A percentile compares a stretch with the other conserved stretches of the same genome.
phyloP scores from a whole-genome alignment of 2,113 vertebrate genomes.

The Microtus montanus region DNA sequence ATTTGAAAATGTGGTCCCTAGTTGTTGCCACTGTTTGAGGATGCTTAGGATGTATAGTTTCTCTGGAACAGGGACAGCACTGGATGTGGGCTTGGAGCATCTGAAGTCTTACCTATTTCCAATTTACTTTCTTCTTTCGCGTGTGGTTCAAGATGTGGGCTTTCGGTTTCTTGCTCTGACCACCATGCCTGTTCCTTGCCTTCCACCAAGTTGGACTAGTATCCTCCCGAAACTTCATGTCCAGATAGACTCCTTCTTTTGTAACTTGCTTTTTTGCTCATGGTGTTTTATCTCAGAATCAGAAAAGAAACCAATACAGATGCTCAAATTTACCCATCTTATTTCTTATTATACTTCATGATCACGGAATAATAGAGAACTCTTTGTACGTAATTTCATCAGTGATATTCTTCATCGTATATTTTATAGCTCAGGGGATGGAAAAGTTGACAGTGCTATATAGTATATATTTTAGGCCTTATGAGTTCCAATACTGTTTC shows the following conservation, averaged over 20 bases:
- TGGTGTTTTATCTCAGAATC: neutral
- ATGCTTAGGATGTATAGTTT: neutral
- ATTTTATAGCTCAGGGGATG: neutral
- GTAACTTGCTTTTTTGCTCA: neutral
- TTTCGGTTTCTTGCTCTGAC: neutral
- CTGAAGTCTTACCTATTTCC: neutral
- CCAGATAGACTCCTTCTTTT: neutral
- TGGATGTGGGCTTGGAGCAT: neutral
- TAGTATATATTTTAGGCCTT: neutral
- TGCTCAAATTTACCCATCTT: neutral
- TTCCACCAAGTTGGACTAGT: neutral
- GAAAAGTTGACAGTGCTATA: neutral
- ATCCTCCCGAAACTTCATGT: neutral
- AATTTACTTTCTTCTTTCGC: neutral
- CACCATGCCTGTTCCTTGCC: neutral
- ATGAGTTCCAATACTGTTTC: neutral
- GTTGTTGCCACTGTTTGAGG: neutral
- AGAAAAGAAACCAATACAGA: neutral
- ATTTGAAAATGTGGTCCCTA: neutral
- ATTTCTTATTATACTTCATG: conserved; percentile 8
- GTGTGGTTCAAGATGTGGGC: neutral
- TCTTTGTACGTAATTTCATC: neutral
- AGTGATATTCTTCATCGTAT: neutral
- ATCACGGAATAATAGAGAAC: neutral
- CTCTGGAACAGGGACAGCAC: neutral